Conservation (phyloP, 2,888 invertebrate species). For the Agonopterix arenella region DNA sequence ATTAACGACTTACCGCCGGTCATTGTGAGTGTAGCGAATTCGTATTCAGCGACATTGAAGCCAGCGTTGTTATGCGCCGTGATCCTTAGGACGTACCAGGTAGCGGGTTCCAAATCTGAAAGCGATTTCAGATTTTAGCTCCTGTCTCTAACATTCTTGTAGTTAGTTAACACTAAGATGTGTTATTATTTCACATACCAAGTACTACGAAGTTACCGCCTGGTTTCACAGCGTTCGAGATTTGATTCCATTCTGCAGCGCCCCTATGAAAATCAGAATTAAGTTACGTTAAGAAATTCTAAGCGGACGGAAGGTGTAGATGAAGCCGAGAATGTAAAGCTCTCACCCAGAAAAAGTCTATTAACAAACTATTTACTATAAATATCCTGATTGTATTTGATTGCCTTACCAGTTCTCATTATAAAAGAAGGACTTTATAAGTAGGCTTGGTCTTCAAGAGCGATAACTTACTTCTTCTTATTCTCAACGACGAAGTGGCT, state of each 20-base stretch:
- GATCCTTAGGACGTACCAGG: slow-evolving; percentile 94
- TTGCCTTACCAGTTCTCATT: too few relatives aligned
- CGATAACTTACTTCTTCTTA: slow-evolving; percentile 84
- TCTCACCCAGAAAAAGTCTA: too few relatives aligned
- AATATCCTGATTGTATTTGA: too few relatives aligned
- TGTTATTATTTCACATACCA: slow-evolving; percentile 32
- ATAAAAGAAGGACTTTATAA: too few relatives aligned
- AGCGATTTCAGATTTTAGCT: neutral
- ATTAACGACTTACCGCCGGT: slow-evolving; percentile 89
- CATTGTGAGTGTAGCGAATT: slow-evolving; percentile 95
- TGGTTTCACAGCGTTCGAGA: slow-evolving; percentile 94
- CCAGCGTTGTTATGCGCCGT: slow-evolving; percentile 97
- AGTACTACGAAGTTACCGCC: slow-evolving; percentile 93
- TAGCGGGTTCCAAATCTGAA: slow-evolving; percentile 91
- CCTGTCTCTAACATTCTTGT: too few relatives aligned
- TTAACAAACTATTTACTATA: too few relatives aligned
- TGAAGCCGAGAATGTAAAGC: too few relatives aligned
- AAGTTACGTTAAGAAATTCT: neutral
- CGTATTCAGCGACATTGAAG: slow-evolving; percentile 95
- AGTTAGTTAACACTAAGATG: too few relatives aligned
- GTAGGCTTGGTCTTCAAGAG: neutral
- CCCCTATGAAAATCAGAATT: slow-evolving; percentile 66
- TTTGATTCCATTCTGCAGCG: slow-evolving; percentile 94
- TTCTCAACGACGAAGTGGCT: slow-evolving; percentile 96
- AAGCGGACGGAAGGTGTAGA: too few relatives aligned